These are phyloP conservation scores for Tragopan temminckii DNA, from an alignment of 2,797 vertebrate genomes.

Conservation along the genomic window DNA sequence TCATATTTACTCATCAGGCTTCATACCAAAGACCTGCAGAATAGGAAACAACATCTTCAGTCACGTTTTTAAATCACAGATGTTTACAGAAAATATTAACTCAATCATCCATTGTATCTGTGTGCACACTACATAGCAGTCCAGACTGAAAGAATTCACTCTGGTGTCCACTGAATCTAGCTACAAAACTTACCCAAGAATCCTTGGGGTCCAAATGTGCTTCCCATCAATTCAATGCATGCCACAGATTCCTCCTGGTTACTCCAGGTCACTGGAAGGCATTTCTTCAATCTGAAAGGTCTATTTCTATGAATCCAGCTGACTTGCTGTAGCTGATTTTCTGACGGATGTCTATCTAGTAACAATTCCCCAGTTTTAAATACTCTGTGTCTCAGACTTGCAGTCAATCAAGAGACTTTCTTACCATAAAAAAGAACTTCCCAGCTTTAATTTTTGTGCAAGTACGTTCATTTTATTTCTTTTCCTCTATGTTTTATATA, in stretches of 20 bases:
- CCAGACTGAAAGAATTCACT: not conserved
- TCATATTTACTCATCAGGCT: not conserved
- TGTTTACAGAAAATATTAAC: not conserved
- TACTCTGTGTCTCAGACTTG: not conserved
- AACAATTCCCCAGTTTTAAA: not conserved
- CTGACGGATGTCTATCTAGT: fast-evolving
- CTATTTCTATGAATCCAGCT: not conserved
- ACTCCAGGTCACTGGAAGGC: constrained; percentile 30
- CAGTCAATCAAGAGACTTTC: not conserved
- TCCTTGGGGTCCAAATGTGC: not conserved
- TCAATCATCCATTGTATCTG: not conserved
- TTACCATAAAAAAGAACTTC: not conserved
- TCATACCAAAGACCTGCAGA: not conserved
- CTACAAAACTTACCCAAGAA: not conserved
- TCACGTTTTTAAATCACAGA: not conserved
- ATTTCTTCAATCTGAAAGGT: not conserved
- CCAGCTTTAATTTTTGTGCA: not conserved
- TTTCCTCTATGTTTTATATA: not conserved
- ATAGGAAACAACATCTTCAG: not conserved
- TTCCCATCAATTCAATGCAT: not conserved
- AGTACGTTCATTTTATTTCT: not conserved
- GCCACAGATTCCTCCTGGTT: constrained; percentile 28
- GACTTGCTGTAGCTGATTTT: not conserved
- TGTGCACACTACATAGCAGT: not conserved
- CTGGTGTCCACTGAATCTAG: not conserved